These are phyloP conservation scores for Parasteatoda tepidariorum DNA, from an alignment of 1,140 invertebrate genomes.

Conservation along the genomic window DNA sequence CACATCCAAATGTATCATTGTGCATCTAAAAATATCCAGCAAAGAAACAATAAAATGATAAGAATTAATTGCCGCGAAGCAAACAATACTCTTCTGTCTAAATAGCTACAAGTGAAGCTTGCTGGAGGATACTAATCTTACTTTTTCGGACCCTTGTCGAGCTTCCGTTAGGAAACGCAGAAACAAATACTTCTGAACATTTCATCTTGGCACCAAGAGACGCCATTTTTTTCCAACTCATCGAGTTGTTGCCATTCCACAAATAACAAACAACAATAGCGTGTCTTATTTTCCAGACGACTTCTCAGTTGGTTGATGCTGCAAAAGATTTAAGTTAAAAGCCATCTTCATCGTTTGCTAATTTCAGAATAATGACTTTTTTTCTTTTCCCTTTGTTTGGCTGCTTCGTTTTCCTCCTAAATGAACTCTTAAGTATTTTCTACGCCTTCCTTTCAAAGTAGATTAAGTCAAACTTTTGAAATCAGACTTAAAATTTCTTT, in stretches of 20 bases:
- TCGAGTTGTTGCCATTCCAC: constrained; percentile 17
- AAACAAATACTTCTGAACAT: constrained; percentile 21
- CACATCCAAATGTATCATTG: too few relatives aligned
- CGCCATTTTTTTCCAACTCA: background rate
- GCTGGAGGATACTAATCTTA: constrained; percentile 16
- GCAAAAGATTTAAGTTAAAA: background rate
- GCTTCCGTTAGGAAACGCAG: constrained; percentile 22
- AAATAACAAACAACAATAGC: constrained; percentile 10
- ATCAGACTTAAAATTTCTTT: background rate
- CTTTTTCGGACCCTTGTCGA: background rate
- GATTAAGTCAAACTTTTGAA: constrained; percentile 39
- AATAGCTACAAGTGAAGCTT: constrained; percentile 18
- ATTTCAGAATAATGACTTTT: constrained; percentile 37
- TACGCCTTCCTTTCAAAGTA: constrained; percentile 21
- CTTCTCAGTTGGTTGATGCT: constrained; percentile 1
- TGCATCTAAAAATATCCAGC: too few relatives aligned
- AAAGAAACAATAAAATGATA: background rate
- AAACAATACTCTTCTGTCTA: background rate
- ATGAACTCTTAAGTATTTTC: constrained; percentile 32
- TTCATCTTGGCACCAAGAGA: constrained; percentile 38
- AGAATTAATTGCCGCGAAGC: background rate
- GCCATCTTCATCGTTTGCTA: constrained; percentile 20
- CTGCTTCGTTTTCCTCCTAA: constrained; percentile 8
- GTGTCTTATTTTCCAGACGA: constrained; percentile 26
- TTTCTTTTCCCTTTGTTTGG: background rate